Evolutionary conservation across 1,140 invertebrate species (phyloP).

Genomic region (Drosophila repleta): DNA sequence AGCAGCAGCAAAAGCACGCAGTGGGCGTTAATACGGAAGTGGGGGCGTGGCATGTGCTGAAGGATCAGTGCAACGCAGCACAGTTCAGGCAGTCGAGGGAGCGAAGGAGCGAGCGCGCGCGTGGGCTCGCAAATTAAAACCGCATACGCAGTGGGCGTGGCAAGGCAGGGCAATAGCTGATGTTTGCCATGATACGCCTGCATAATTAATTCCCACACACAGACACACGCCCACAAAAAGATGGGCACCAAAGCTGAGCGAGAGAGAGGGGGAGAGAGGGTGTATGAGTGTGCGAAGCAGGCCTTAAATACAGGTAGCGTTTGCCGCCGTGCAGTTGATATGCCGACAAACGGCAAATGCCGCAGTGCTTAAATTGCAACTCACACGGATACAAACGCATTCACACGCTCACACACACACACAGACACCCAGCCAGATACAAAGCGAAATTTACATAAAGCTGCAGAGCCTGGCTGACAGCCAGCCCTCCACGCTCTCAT

Average conservation of each 20-base stretch:
- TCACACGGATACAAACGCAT: slow-evolving; percentile 26
- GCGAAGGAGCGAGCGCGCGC: neutral
- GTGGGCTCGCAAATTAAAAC: slow-evolving; percentile 69
- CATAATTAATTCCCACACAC: slow-evolving; percentile 72
- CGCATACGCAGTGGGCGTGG: slow-evolving; percentile 54
- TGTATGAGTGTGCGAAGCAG: neutral
- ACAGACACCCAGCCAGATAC: slow-evolving; percentile 12
- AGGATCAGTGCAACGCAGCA: slow-evolving; percentile 54
- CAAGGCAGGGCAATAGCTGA: slow-evolving; percentile 31
- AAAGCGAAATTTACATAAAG: slow-evolving; percentile 60
- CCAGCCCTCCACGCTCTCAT: neutral
- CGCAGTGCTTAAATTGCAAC: slow-evolving; percentile 67
- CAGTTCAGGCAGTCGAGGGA: slow-evolving; percentile 21
- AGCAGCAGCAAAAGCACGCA: slow-evolving; percentile 33
- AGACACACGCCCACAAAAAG: slow-evolving; percentile 37
- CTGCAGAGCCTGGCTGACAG: slow-evolving; percentile 11
- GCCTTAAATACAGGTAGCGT: slow-evolving; percentile 49
- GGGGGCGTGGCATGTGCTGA: slow-evolving; percentile 43
- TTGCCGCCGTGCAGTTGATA: slow-evolving; percentile 45
- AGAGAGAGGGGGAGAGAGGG: neutral
- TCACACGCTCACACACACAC: slow-evolving; percentile 14
- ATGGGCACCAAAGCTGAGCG: neutral
- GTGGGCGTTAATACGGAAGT: slow-evolving; percentile 18
- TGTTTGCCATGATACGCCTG: slow-evolving; percentile 77
- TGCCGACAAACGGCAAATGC: slow-evolving; percentile 70